Evolutionary conservation across 2,797 vertebrate genomes (phyloP), one percentile per base, ranked within the genome.

Genomic region (Enteromius anoplus): DNA sequence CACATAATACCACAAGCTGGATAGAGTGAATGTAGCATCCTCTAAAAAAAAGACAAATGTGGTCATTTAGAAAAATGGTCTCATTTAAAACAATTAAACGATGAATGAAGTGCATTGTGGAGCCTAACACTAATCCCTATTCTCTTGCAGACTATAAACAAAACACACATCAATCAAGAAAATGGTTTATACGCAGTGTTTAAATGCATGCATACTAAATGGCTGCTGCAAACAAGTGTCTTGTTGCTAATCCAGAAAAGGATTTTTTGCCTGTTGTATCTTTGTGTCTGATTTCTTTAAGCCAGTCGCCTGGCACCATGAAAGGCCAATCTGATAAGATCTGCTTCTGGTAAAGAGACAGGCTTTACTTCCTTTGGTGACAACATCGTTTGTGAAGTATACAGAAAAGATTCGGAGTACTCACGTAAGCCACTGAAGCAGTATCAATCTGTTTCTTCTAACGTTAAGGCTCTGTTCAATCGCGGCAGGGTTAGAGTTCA

Each of bases 311-410:
- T 83, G 73, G 45, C 32, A 23, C 69, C 53, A 86, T 81, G 75
- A 86, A 87, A 88, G 75, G 53, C 45, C 65, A 51, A 84, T 86
- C 82, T 87, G 87, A 88, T 88, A 86, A 81, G 64, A 78, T 70
- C 53, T 68, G 58, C 53, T 83, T 79, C 42, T 29, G 37, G 60
- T 72, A 81, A 85, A 73, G 66, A 77, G 82, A 78, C 71, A 75
- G 85, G 77, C 49, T 64, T 83, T 84, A 70, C 79, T 71, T 75
- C 82, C 79, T 80, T 68, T 78, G 34, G 17, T 66, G 49, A 84
- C 77, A 68, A 86, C 65, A 82, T 87, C 53, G 84, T 86, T 88
- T 88, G 70, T 83, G 77, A 26, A 66, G 49, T 47, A 78, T 72
- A 86, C 84, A 84, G 75, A 80, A 37, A 29, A 42, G 42, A 37